A percentile compares a stretch with the other conserved stretches of the same genome.
phyloP scores from a whole-genome alignment of 1,140 invertebrate genomes.

The Nilaparvata lugens region DNA sequence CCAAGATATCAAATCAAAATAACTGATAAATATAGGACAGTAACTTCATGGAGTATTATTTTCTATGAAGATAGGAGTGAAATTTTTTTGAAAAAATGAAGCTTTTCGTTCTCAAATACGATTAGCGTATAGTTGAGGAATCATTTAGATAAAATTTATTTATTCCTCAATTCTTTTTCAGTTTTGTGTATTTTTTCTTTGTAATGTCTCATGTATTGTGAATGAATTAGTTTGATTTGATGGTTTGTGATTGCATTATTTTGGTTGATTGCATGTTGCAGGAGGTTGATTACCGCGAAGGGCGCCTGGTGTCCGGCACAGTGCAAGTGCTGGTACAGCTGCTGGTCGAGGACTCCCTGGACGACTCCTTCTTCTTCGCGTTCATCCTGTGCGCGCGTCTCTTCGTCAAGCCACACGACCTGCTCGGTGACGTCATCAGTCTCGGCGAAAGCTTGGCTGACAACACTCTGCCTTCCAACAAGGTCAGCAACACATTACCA shows the following conservation, averaged over 20 bases:
- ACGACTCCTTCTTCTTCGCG: not conserved
- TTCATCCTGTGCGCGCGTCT: not conserved
- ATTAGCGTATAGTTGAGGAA: no score
- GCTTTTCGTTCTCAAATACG: no score
- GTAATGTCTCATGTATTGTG: no score
- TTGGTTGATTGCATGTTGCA: not conserved
- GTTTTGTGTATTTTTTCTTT: no score
- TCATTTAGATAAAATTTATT: no score
- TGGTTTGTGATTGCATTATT: not conserved
- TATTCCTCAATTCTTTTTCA: no score
- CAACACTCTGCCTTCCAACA: not conserved
- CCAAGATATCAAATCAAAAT: no score
- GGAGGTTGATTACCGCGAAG: not conserved
- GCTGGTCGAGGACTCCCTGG: not conserved
- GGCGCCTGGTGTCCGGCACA: not conserved
- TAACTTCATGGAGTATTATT: no score
- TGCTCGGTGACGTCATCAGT: not conserved
- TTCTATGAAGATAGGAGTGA: no score
- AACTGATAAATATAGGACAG: no score
- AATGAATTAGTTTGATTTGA: not conserved
- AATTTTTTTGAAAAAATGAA: no score
- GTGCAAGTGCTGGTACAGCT: not conserved
- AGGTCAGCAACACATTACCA: not conserved
- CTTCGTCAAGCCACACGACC: conserved; percentile 1
- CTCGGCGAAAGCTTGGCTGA: not conserved